phyloP scores from a whole-genome alignment of 2,113 vertebrate genomes.

The Hyperopisus bebe region DNA sequence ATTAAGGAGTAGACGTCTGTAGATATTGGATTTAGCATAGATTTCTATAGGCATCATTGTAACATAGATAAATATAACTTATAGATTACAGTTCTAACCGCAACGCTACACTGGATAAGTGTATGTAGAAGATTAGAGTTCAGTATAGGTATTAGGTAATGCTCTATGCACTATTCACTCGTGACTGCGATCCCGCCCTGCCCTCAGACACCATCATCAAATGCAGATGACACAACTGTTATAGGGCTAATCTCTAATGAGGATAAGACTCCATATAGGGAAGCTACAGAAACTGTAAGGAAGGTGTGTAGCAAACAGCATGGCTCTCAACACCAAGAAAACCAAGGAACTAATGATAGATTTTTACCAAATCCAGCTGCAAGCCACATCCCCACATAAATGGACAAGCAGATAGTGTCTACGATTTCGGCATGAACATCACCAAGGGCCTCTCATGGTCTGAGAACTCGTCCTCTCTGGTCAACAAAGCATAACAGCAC shows the following conservation, averaged over 20 bases:
- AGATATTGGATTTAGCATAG: neutral
- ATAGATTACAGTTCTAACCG: neutral
- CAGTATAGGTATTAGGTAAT: neutral
- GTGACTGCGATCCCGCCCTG: neutral
- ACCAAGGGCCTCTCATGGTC: neutral
- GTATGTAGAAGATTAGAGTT: neutral
- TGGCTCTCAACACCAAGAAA: neutral
- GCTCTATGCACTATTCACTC: neutral
- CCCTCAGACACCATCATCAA: neutral
- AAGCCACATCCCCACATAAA: neutral
- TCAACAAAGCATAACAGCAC: neutral
- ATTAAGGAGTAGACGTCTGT: neutral
- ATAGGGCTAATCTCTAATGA: neutral
- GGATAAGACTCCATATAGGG: neutral
- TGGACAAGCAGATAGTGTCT: neutral
- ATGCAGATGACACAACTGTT: neutral
- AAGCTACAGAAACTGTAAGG: neutral
- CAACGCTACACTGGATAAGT: neutral
- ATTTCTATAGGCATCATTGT: neutral
- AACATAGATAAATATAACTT: neutral
- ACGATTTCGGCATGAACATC: neutral
- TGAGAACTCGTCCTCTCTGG: neutral
- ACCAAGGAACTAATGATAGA: neutral
- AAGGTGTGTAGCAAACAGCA: neutral
- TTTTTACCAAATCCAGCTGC: neutral